These are phyloP conservation scores for Drosophila anomelani DNA, from an alignment of 2,888 invertebrate genomes.

Conservation along the genomic window DNA sequence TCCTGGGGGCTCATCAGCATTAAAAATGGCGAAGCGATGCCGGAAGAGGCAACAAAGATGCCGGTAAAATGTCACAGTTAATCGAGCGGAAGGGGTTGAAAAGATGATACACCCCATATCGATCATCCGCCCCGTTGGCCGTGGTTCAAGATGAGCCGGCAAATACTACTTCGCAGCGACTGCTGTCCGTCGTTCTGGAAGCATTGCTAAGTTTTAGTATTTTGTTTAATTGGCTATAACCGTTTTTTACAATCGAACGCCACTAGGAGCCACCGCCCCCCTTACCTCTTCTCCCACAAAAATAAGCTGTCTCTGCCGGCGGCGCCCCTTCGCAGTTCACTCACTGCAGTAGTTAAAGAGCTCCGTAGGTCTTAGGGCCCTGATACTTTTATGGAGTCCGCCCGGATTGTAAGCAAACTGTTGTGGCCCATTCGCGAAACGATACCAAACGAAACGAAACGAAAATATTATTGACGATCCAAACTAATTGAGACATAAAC, in stretches of 20 bases:
- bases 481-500: conserved; percentile 76
- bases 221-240: conserved; percentile 80
- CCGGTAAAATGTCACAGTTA: conserved; percentile 38
- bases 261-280: conserved; percentile 5
- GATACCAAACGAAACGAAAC: conserved; percentile 23
- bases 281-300: background rate
- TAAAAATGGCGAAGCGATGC: conserved; percentile 47
- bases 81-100: conserved; percentile 51
- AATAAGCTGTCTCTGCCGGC: conserved; percentile 19
- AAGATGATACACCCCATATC: background rate
- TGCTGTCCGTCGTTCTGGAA: conserved; percentile 43
- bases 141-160: conserved; percentile 7
- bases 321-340: conserved; percentile 20
- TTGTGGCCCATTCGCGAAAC: conserved; percentile 45
- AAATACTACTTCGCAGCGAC: conserved; percentile 2
- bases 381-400: conserved; percentile 50
- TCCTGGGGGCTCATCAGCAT: conserved; percentile 64
- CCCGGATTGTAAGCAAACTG: conserved; percentile 62
- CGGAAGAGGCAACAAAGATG: conserved; percentile 46
- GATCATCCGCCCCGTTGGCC: conserved; percentile 48
- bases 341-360: conserved; percentile 32
- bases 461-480: conserved; percentile 56
- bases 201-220: conserved; percentile 67
- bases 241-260: conserved; percentile 69
- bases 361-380: conserved; percentile 21